Base-by-base conservation (phyloP, 2,113 vertebrate species). In the Dasyornis broadbenti region DNA sequence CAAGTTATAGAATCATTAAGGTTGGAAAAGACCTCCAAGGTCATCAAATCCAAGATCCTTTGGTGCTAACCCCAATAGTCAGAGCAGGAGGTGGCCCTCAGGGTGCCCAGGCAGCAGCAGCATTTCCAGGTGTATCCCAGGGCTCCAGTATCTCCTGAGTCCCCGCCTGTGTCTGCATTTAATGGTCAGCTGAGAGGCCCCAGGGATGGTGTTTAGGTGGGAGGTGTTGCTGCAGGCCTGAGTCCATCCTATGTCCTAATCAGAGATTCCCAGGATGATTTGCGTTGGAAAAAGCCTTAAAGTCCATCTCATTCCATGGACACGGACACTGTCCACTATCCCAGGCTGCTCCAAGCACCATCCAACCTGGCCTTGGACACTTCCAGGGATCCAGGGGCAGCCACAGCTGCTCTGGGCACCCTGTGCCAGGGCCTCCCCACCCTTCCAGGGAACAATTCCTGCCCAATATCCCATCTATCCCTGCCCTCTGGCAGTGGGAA, bases 261-360 rank as follows among this genome's bases (percentile, higher is more conserved):
- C 42, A 61, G 33, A 68, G 61, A 68, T 35, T 60, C 23, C 57
- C 20, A 40, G 5, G 45, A 47, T 35, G n/a, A 24, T 52, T 47
- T 54, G 39, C 20, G 11, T 35, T 5, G 21, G 17, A n/a, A 53
- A 26, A 28, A 11, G 15, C 11, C 0, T 0, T n/a, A 40, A 53
- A 82, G 14, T 6, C 14, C 6, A 61, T 35, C 13, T 9, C 14
- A 10, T 76, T 27, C 45, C 30, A 35, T 0, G 1, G 24, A 16
- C 39, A 61, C 47, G 54, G 47, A 13, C 61, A 27, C 9, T n/a
- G 60, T 0, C 61, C 28, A 26, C 30, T 4, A 0, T 2, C 16
- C 53, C 70, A 82, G 70, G 24, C 0, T 40, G 13, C 53, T 82
- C 39, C 70, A 7, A 52, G 6, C 53, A 24, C 30, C 0, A 0